Conservation (phyloP, 2,797 vertebrate species). For the Xyrichtys novacula region DNA sequence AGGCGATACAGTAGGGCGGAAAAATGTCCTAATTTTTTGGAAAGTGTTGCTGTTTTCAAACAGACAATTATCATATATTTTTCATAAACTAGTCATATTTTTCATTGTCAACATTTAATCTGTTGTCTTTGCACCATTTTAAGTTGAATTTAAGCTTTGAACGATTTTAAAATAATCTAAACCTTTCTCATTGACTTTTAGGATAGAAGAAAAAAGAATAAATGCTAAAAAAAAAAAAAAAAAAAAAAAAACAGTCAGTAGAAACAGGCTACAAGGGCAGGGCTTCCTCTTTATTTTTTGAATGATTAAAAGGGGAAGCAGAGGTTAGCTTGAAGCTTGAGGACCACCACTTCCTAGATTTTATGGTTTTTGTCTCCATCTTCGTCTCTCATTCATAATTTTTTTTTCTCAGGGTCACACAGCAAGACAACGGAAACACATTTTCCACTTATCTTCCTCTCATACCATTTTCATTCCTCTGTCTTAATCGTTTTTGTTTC, state of each 20-base stretch:
- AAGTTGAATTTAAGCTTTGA: no score
- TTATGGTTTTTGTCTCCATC: slow-evolving; percentile 82
- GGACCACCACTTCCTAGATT: slow-evolving; percentile 88
- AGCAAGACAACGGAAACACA: slow-evolving; percentile 51
- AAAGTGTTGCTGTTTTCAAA: no score
- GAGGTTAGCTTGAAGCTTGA: slow-evolving; percentile 70
- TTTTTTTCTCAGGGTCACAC: slow-evolving; percentile 64
- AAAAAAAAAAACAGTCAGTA: neutral
- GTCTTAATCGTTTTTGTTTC: slow-evolving; percentile 27
- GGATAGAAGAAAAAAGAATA: no score
- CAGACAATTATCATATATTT: no score
- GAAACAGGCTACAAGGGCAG: neutral
- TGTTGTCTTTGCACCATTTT: no score
- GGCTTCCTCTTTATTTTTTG: slow-evolving; percentile 32
- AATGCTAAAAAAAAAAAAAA: no score
- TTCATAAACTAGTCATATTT: no score
- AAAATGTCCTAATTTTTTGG: no score
- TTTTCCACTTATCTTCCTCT: slow-evolving; percentile 41
- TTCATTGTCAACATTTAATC: no score
- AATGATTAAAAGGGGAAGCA: slow-evolving; percentile 79
- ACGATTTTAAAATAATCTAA: no score
- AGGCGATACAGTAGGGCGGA: no score
- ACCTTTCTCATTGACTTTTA: no score
- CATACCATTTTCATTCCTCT: slow-evolving; percentile 71
- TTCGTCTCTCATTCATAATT: slow-evolving; percentile 84